Evolutionary conservation across 2,888 invertebrate genomes (phyloP), one percentile per base, ranked within the genome.

Genomic region (Schizaphis graminum): DNA sequence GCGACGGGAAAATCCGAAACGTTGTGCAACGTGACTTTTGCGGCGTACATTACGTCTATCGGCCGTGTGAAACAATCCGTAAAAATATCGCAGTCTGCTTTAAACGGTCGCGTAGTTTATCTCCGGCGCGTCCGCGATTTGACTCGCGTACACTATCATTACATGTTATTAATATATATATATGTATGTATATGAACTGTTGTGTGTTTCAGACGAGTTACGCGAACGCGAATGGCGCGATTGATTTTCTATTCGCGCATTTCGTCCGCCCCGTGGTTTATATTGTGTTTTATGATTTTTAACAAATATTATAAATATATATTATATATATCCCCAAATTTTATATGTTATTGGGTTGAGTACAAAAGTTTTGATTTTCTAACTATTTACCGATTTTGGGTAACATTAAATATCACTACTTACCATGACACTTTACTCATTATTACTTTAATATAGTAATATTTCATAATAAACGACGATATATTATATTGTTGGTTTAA

Each of bases 11-110:
- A 91, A 84, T 53, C 24, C 41, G 41, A 85, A 28, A 57, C 28
- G 56, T 91, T 91, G 85, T 85, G 44, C 91, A 91, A 91, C 35
- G 26, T n/a, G 26, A 77, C 47, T 47, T 86, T 86, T 35, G 77
- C 77, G 35, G 35, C 5, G 77, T 35, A 35, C 35, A 21, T 77
- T 77, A 16, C n/a, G 57, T 57, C 26, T 57, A 1, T 26, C 57
- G 13, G 7, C 16, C 86, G 47, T 47, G 90, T n/a, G 67, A 67
- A 90, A 90, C 47, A 90, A 90, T 47, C 41, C 47, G 90, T 90
- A n/a, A 67, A 89, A 61, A 35, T 44, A 56, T 41, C 56, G 26
- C 11, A 85, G 85, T 85, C 3, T 44, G 41, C 26, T 4, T 26
- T 44, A 85, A 85, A 41, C 85, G 85, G 44, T 85, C 77, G 21